A percentile compares a stretch with the other conserved stretches of the same genome.
Conservation (phyloP, 1,140 invertebrate species). For the Pentalonia nigronervosa region DNA sequence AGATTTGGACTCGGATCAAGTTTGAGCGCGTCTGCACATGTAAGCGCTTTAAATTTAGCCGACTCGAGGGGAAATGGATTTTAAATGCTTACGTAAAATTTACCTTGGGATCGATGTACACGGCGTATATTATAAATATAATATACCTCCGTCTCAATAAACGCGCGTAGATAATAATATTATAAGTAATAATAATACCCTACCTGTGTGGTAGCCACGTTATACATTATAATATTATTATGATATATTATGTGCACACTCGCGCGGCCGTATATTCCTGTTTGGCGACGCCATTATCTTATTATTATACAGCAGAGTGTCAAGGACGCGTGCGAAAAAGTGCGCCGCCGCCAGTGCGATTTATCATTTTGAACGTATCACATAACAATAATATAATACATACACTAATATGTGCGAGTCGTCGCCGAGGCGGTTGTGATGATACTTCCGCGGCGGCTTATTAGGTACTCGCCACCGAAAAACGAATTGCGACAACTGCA, state of each 20-base stretch:
- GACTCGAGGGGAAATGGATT: neutral
- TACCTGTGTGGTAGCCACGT: neutral
- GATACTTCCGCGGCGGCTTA: neutral
- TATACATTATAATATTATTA: neutral
- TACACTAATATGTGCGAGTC: neutral
- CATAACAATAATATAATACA: neutral
- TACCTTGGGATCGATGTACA: slow-evolving; percentile 32
- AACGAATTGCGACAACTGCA: neutral
- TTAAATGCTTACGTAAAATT: slow-evolving; percentile 18
- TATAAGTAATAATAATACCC: neutral
- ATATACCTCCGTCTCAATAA: neutral
- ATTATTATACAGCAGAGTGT: slow-evolving; percentile 6
- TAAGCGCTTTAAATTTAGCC: neutral
- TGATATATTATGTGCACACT: neutral
- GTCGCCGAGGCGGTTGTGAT: neutral
- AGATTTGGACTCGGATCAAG: slow-evolving; percentile 26
- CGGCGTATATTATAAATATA: neutral
- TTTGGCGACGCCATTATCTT: slow-evolving; percentile 44
- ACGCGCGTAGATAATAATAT: neutral
- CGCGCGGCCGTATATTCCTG: slow-evolving; percentile 19
- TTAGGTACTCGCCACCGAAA: neutral
- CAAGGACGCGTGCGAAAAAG: slow-evolving; percentile 26
- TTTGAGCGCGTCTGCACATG: neutral
- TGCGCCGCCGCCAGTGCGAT: neutral
- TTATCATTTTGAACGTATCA: slow-evolving; percentile 32